Evolutionary conservation across 2,113 vertebrate genomes (phyloP).

Genomic region (Paedocypris sp.): DNA sequence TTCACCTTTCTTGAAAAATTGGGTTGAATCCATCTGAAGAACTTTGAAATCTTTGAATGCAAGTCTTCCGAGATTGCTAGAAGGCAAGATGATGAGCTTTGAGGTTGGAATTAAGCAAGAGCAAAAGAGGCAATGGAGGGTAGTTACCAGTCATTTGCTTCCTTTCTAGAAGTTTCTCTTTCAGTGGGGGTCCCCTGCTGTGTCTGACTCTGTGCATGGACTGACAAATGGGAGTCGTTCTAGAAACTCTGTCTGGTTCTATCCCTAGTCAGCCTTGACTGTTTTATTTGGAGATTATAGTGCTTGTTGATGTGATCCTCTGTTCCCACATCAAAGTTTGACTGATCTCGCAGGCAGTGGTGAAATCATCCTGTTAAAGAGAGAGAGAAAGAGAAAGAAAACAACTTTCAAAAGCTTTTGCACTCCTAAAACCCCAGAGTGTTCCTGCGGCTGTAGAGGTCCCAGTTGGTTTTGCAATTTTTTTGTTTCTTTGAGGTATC

Average conservation of each 20-base stretch:
- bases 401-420: conserved; percentile 15
- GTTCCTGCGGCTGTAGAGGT: conserved; percentile 3
- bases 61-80: not conserved
- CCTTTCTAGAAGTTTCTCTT: not conserved
- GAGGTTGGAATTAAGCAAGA: not conserved
- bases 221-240: conserved; percentile 50
- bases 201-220: conserved; percentile 24
- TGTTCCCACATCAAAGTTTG: conserved; percentile 49
- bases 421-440: not conserved
- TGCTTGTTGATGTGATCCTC: conserved; percentile 48
- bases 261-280: conserved; percentile 41
- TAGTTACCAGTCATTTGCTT: not conserved
- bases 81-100: not conserved
- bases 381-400: no score
- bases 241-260: conserved; percentile 40
- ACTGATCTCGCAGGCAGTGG: conserved; percentile 44
- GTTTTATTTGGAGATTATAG: conserved; percentile 56
- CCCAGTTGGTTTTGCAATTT: not conserved
- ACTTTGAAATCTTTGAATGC: no score
- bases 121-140: not conserved
- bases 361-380: conserved; percentile 43
- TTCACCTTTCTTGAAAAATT: no score
- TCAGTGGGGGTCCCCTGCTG: not conserved
- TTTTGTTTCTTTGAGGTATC: conserved; percentile 4
- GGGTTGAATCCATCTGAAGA: no score